Percentiles rank a stretch among this genome's conserved stretches.
Conservation (phyloP, 2,113 vertebrate genomes). For the Fregetta grallaria region DNA sequence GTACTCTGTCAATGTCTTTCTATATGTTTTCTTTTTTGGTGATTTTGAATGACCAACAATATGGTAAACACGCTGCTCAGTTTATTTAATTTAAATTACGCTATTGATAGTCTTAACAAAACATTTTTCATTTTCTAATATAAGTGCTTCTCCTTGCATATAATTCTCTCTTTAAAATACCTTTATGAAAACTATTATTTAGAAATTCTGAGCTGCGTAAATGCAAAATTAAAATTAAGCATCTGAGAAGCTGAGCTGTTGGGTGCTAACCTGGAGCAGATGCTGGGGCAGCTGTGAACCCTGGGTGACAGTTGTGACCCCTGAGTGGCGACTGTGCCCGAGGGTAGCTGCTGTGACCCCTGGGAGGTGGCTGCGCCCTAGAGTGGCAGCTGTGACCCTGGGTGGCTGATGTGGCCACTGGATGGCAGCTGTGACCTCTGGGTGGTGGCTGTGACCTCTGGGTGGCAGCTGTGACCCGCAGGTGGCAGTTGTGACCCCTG, state of each 20-base stretch:
- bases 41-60: not conserved
- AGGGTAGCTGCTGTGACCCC: not conserved
- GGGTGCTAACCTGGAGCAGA: fast-evolving
- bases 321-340: not conserved
- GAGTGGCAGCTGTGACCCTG: too few species aligned
- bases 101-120: not conserved
- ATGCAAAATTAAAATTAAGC: fast-evolving
- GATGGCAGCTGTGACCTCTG: too few species aligned
- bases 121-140: not conserved
- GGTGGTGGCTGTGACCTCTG: too few species aligned
- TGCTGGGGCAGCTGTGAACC: not conserved
- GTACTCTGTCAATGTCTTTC: not conserved
- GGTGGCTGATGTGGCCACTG: too few species aligned
- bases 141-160: not conserved
- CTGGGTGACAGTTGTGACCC: not conserved
- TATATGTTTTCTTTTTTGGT: not conserved
- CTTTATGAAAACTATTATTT: not conserved
- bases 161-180: not conserved
- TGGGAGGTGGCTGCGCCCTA: too few species aligned
- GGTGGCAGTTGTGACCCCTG: too few species aligned
- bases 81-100: not conserved
- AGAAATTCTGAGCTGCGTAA: fast-evolving
- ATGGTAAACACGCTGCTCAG: not conserved
- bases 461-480: too few species aligned
- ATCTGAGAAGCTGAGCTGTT: fast-evolving